These are phyloP conservation scores for Aphidius colemani DNA, from an alignment of 2,888 invertebrate genomes.

Conservation along the genomic window DNA sequence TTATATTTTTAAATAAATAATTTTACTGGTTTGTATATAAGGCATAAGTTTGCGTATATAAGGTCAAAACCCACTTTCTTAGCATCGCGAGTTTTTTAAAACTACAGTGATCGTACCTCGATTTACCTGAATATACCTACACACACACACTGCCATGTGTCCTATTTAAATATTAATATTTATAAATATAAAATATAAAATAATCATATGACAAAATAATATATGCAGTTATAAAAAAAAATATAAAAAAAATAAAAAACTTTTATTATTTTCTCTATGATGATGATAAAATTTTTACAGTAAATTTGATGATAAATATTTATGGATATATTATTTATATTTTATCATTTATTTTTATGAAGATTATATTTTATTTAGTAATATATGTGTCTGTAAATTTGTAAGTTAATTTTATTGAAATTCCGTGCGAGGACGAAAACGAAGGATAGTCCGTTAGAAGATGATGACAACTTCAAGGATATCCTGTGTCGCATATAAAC, in stretches of 20 bases:
- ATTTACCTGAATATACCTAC: conserved; percentile 25
- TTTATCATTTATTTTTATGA: no score
- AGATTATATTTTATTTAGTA: neutral
- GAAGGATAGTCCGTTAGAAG: conserved; percentile 47
- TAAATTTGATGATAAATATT: no score
- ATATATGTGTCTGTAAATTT: conserved; percentile 27
- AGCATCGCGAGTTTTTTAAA: conserved; percentile 24
- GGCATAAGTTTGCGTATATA: conserved; percentile 36
- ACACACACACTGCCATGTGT: neutral
- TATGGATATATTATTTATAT: no score
- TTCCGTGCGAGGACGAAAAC: conserved; percentile 40
- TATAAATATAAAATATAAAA: conserved; percentile 7
- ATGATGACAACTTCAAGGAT: conserved; percentile 49
- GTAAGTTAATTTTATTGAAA: conserved; percentile 43
- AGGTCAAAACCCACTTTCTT: conserved; percentile 41
- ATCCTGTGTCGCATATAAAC: conserved; percentile 55
- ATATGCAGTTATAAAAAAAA: conserved; percentile 24
- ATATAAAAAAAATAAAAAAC: no score
- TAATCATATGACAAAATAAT: conserved; percentile 22
- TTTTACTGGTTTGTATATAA: conserved; percentile 18
- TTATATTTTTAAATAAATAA: conserved; percentile 13
- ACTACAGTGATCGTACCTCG: conserved; percentile 29
- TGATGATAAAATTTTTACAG: no score
- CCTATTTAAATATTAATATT: neutral
- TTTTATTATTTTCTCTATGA: no score